These are phyloP conservation scores for Drosophila bunnanda DNA, from an alignment of 2,888 invertebrate genomes.

Conservation along the genomic window DNA sequence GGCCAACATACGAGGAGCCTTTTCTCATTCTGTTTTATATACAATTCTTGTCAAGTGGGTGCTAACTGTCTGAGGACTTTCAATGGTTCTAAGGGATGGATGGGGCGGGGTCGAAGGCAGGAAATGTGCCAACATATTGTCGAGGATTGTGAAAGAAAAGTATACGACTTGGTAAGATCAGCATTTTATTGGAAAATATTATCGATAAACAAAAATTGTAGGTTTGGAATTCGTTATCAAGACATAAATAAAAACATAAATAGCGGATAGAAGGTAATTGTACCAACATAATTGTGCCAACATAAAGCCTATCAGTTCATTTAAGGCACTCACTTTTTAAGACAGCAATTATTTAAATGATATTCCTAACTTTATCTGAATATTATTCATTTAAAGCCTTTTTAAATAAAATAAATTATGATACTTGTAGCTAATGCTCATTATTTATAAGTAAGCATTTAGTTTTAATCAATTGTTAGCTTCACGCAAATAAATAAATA, in stretches of 20 bases:
- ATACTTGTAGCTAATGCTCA: too few relatives aligned
- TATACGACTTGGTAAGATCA: not conserved
- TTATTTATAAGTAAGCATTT: too few relatives aligned
- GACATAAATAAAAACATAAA: not conserved
- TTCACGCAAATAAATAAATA: too few relatives aligned
- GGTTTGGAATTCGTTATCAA: not conserved
- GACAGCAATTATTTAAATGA: too few relatives aligned
- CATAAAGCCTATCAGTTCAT: too few relatives aligned
- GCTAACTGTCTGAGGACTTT: conserved; percentile 60
- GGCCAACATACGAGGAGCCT: conserved; percentile 8
- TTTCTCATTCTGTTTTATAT: conserved; percentile 58
- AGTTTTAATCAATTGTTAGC: too few relatives aligned
- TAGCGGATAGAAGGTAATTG: too few relatives aligned
- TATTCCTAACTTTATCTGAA: too few relatives aligned
- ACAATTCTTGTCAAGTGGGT: conserved; percentile 76
- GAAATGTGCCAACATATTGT: conserved; percentile 55
- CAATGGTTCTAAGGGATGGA: conserved; percentile 36
- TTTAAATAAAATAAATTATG: too few relatives aligned
- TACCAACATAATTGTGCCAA: too few relatives aligned
- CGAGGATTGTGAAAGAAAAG: conserved; percentile 38
- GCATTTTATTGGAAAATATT: conserved; percentile 8
- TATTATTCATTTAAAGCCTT: too few relatives aligned
- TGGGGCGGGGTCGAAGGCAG: conserved; percentile 6
- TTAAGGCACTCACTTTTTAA: too few relatives aligned
- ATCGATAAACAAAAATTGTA: conserved; percentile 5